These are phyloP conservation scores for Festucalex cinctus DNA, from an alignment of 2,113 vertebrate species.

Conservation along the genomic window DNA sequence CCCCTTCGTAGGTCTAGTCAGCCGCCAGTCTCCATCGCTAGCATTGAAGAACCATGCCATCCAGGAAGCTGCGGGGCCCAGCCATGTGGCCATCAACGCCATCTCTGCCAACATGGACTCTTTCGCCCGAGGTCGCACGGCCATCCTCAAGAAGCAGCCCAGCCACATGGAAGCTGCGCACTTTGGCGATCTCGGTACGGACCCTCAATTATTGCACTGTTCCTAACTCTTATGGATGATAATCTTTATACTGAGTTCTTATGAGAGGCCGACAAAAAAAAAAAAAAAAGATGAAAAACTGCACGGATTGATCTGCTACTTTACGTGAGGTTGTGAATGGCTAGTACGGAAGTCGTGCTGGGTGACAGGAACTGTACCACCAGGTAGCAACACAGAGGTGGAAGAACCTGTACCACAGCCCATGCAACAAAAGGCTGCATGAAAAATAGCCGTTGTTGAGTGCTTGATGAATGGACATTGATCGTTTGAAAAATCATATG, in stretches of 20 bases:
- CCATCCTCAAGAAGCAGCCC: constrained; percentile 94
- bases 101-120: constrained; percentile 99
- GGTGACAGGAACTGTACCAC: no score
- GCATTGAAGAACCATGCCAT: constrained; percentile 87
- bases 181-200: constrained; percentile 93
- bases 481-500: no score
- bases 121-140: constrained; percentile 91
- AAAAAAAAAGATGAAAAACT: no score
- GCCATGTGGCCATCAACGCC: constrained; percentile 95
- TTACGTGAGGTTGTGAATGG: no score
- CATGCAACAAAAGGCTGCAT: neutral
- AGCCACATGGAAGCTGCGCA: constrained; percentile 97
- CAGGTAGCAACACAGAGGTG: constrained; percentile 26
- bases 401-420: constrained; percentile 54
- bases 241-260: no score
- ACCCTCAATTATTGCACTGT: neutral
- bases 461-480: no score
- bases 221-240: no score
- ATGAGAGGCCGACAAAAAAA: no score
- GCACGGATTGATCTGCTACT: no score
- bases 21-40: constrained; percentile 81
- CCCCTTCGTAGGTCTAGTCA: constrained; percentile 55
- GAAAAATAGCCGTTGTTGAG: no score
- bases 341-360: constrained; percentile 11
- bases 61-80: constrained; percentile 92